Percentiles rank a stretch among this genome's conserved stretches.
Conservation (phyloP, 2,888 invertebrate species). For the Drosophila seclusa region DNA sequence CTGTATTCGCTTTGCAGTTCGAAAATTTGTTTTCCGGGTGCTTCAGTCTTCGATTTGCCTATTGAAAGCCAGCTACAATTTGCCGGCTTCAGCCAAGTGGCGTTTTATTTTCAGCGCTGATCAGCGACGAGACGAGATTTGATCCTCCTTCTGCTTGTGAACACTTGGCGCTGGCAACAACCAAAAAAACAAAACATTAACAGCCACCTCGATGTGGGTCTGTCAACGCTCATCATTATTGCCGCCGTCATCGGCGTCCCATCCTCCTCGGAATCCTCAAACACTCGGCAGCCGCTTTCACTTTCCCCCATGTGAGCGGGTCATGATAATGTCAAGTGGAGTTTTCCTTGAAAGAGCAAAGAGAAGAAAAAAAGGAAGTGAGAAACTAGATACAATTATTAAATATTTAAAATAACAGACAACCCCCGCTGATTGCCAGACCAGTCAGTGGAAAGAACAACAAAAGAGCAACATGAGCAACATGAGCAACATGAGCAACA, state of each 20-base stretch:
- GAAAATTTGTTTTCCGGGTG: slow-evolving; percentile 58
- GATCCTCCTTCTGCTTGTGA: slow-evolving; percentile 24
- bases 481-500: slow-evolving; percentile 5
- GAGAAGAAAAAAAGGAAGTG: slow-evolving; percentile 45
- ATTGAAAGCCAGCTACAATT: slow-evolving; percentile 50
- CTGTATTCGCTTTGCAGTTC: slow-evolving; percentile 13
- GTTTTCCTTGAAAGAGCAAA: slow-evolving; percentile 65
- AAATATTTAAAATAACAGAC: slow-evolving; percentile 77
- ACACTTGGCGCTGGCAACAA: slow-evolving; percentile 5
- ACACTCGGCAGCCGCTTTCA: slow-evolving; percentile 59
- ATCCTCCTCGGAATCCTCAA: slow-evolving; percentile 14
- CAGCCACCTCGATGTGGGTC: slow-evolving; percentile 27
- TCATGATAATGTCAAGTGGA: slow-evolving; percentile 72
- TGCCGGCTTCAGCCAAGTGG: slow-evolving; percentile 46
- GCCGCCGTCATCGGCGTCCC: slow-evolving; percentile 19
- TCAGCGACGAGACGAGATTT: slow-evolving; percentile 9
- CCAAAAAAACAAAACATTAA: slow-evolving; percentile 7
- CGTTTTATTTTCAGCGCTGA: slow-evolving; percentile 44
- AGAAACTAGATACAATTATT: slow-evolving; percentile 78
- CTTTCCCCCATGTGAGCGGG: slow-evolving; percentile 58
- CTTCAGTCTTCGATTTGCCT: slow-evolving; percentile 57
- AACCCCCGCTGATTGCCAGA: slow-evolving; percentile 24
- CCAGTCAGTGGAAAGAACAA: slow-evolving; percentile 28
- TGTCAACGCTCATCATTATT: slow-evolving; percentile 63
- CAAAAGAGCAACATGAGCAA: slow-evolving; percentile 27